Evolutionary conservation across 1,140 invertebrate genomes (phyloP).

Genomic region (Plodia interpunctella): DNA sequence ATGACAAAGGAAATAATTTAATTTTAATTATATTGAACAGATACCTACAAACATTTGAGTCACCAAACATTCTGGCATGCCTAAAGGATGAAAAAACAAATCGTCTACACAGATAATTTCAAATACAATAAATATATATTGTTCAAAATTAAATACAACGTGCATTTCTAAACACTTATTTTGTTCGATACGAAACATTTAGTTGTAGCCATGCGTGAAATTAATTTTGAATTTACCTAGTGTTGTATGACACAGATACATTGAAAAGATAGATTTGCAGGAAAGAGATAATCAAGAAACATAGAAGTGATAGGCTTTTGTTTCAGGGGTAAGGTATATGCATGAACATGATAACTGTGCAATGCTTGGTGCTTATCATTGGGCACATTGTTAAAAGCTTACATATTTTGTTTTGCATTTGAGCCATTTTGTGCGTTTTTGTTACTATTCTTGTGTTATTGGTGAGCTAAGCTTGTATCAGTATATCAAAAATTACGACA

Average conservation of each 20-base stretch:
- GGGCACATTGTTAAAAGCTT: conserved; percentile 41
- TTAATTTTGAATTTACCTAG: conserved; percentile 40
- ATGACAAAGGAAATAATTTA: neutral
- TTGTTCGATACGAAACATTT: conserved; percentile 56
- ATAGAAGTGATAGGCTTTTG: conserved; percentile 41
- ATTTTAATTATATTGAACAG: neutral
- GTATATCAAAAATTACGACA: neutral
- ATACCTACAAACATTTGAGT: conserved; percentile 11
- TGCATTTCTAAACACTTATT: conserved; percentile 71
- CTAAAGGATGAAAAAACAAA: conserved; percentile 48
- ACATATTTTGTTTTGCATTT: conserved; percentile 33
- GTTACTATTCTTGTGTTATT: neutral
- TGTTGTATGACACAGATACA: conserved; percentile 55
- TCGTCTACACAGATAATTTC: conserved; percentile 57
- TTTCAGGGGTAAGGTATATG: conserved; percentile 48
- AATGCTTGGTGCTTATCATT: conserved; percentile 40
- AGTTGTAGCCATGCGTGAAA: conserved; percentile 69
- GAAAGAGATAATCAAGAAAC: conserved; percentile 50
- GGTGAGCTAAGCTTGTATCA: conserved; percentile 4
- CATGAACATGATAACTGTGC: conserved; percentile 57
- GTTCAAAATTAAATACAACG: conserved; percentile 50
- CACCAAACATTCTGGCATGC: conserved; percentile 44
- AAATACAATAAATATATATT: conserved; percentile 41
- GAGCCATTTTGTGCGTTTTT: conserved; percentile 65
- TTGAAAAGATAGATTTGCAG: conserved; percentile 42